A percentile compares a stretch with the other conserved stretches of the same genome.
These are phyloP conservation scores for Loripinus fragilis DNA, from an alignment of 2,888 invertebrate species.

Conservation along the genomic window DNA sequence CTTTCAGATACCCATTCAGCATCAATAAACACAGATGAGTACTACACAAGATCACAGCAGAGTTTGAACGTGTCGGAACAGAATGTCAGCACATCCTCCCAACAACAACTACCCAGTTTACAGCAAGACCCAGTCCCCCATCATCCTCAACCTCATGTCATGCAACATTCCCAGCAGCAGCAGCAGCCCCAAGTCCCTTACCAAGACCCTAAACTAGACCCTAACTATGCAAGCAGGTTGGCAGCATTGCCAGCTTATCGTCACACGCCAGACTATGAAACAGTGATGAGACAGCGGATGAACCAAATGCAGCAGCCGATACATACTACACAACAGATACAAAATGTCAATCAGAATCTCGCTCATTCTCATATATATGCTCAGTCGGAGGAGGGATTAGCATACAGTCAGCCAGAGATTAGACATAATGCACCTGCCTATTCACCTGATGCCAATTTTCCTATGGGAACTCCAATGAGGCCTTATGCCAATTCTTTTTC, in stretches of 20 bases:
- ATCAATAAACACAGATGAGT: conserved; percentile 66
- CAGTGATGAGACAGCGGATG: conserved; percentile 90
- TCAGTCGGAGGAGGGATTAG: conserved; percentile 62
- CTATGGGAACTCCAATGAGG: conserved; percentile 70
- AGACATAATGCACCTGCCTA: conserved; percentile 49
- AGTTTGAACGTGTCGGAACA: conserved; percentile 68
- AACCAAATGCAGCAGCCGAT: conserved; percentile 47
- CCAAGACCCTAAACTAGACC: conserved; percentile 52
- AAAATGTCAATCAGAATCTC: conserved; percentile 61
- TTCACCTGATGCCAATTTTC: conserved; percentile 66
- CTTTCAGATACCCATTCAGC: conserved; percentile 65
- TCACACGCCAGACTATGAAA: conserved; percentile 97
- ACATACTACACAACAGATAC: conserved; percentile 55
- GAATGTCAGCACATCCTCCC: conserved; percentile 36
- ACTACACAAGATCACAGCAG: conserved; percentile 72
- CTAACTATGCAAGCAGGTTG: conserved; percentile 65
- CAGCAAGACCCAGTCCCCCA: conserved; percentile 26
- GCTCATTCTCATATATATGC: conserved; percentile 70
- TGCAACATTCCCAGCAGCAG: conserved; percentile 43
- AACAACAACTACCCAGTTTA: background rate
- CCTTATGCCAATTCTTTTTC: conserved; percentile 67
- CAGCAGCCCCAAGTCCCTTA: conserved; percentile 8
- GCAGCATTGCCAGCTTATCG: conserved; percentile 84
- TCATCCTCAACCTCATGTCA: background rate
- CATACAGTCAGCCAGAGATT: conserved; percentile 64